phyloP scores from a whole-genome alignment of 1,140 invertebrate species.

The Lordiphosa mommai region DNA sequence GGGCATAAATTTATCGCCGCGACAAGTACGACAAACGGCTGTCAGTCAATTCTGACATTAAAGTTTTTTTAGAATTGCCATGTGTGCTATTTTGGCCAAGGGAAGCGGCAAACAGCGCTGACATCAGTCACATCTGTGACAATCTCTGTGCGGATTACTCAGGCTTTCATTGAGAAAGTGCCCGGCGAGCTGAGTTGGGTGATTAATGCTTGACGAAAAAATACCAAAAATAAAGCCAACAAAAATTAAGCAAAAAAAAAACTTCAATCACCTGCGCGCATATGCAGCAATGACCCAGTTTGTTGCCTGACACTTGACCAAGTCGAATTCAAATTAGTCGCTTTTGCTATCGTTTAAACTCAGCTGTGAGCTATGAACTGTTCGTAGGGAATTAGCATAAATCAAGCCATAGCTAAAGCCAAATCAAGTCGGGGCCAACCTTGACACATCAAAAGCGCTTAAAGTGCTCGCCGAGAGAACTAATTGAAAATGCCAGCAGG shows the following conservation, averaged over 20 bases:
- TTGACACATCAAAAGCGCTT: slow-evolving; percentile 36
- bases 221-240: slow-evolving; percentile 10
- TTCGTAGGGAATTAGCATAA: slow-evolving; percentile 36
- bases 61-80: slow-evolving; percentile 15
- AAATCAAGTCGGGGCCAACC: slow-evolving; percentile 22
- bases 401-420: slow-evolving; percentile 30
- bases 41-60: slow-evolving; percentile 57
- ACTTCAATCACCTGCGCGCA: slow-evolving; percentile 26
- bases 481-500: slow-evolving; percentile 56
- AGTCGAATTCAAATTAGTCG: slow-evolving; percentile 37
- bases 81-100: slow-evolving; percentile 41
- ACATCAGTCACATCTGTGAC: no score
- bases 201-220: slow-evolving; percentile 43
- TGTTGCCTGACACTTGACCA: slow-evolving; percentile 42
- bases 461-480: slow-evolving; percentile 16
- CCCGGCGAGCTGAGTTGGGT: slow-evolving; percentile 8
- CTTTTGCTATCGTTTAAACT: slow-evolving; percentile 32
- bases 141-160: slow-evolving; percentile 17
- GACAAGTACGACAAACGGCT: slow-evolving; percentile 50
- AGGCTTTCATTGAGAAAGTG: slow-evolving; percentile 29
- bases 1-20: slow-evolving; percentile 38
- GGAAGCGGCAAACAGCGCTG: neutral
- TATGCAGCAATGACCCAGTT: slow-evolving; percentile 57
- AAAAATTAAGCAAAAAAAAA: slow-evolving; percentile 14
- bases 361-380: neutral